Evolutionary conservation across 2,797 vertebrate species (phyloP).

Genomic region (Notolabrus celidotus): DNA sequence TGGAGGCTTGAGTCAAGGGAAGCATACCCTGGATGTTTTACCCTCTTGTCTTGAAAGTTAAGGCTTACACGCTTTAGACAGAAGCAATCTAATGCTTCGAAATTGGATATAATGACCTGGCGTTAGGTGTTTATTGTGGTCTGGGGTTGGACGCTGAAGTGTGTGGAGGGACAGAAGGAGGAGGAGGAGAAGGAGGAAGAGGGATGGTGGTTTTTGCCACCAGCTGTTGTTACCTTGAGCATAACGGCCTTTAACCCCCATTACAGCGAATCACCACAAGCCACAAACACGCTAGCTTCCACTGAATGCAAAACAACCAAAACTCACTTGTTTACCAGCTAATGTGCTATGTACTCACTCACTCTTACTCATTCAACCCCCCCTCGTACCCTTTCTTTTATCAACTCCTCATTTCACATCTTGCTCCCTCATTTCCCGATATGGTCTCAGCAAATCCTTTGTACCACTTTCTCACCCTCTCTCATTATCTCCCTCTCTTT

Average conservation of each 20-base stretch:
- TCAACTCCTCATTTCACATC: slow-evolving; percentile 27
- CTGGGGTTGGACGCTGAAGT: slow-evolving; percentile 69
- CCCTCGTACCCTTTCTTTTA: slow-evolving; percentile 24
- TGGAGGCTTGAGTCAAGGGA: slow-evolving; percentile 28
- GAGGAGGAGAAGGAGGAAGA: slow-evolving; percentile 79
- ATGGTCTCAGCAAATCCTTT: slow-evolving; percentile 29
- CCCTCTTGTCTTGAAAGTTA: slow-evolving; percentile 47
- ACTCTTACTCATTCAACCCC: slow-evolving; percentile 39
- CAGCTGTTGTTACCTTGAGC: slow-evolving; percentile 86
- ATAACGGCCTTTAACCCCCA: slow-evolving; percentile 79
- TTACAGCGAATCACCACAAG: slow-evolving; percentile 76
- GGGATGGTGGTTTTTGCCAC: slow-evolving; percentile 78
- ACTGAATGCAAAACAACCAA: slow-evolving; percentile 83
- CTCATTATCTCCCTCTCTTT: slow-evolving; percentile 57
- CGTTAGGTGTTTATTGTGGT: slow-evolving; percentile 82
- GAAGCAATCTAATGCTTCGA: slow-evolving; percentile 40
- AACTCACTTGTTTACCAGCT: slow-evolving; percentile 86
- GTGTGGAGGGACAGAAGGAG: slow-evolving; percentile 70
- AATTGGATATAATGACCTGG: slow-evolving; percentile 40
- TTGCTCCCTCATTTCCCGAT: slow-evolving; percentile 35
- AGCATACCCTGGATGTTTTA: slow-evolving; percentile 35
- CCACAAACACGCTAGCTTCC: slow-evolving; percentile 81
- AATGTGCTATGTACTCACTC: slow-evolving; percentile 73
- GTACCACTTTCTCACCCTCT: slow-evolving; percentile 56
- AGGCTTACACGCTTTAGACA: slow-evolving; percentile 48